Conservation (phyloP, 2,888 invertebrate species). For the Gymnosoma rotundatum region DNA sequence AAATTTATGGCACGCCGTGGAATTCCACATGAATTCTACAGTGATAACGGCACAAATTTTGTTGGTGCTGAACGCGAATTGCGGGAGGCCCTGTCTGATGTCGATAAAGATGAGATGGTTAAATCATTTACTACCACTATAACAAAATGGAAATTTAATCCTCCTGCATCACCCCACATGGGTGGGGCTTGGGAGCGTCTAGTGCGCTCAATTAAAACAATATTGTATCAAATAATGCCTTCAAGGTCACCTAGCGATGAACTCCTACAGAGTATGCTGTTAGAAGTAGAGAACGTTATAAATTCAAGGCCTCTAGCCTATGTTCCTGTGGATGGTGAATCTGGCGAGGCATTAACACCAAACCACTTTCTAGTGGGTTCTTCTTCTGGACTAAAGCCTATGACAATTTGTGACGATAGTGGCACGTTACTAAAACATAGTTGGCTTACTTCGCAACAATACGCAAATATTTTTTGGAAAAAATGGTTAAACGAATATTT, state of each 20-base stretch:
- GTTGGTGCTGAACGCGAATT: no score
- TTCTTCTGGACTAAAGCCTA: no score
- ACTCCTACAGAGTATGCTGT: no score
- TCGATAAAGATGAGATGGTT: no score
- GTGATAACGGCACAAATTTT: no score
- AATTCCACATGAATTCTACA: no score
- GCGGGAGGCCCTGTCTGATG: no score
- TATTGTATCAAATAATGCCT: neutral
- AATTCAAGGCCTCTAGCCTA: neutral
- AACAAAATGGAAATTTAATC: slow-evolving; percentile 48
- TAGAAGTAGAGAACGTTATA: neutral
- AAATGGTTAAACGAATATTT: slow-evolving; percentile 4
- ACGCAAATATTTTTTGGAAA: slow-evolving; percentile 26
- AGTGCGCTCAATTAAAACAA: neutral
- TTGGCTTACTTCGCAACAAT: no score
- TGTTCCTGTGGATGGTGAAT: neutral
- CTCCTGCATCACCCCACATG: slow-evolving; percentile 53
- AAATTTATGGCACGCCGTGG: no score
- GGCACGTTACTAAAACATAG: no score
- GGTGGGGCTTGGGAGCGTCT: slow-evolving; percentile 38
- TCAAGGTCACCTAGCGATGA: no score
- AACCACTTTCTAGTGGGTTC: slow-evolving; percentile 33
- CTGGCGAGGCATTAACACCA: slow-evolving; percentile 15
- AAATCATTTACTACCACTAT: slow-evolving; percentile 39
- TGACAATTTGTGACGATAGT: no score